Evolutionary conservation across 2,888 invertebrate species (phyloP), one percentile per base, ranked within the genome.

Genomic region (Eulithis testata): DNA sequence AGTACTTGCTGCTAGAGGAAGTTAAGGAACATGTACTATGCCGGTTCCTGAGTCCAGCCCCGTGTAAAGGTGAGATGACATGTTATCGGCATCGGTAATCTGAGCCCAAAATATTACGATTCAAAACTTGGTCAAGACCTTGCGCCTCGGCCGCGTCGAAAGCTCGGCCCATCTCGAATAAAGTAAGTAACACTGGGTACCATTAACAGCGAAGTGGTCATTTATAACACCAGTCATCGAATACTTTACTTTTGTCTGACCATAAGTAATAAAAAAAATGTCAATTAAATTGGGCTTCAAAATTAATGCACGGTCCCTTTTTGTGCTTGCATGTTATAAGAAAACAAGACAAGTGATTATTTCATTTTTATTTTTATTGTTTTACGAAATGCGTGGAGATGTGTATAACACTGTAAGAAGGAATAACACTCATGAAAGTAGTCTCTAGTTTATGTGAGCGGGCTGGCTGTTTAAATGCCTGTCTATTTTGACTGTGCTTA

Each of bases 21-120:
- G n/a, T n/a, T n/a, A 3, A 45, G 12, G 3, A n/a, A n/a, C 3
- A 11, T 40, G 0, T 3, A 9, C 11, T 11, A 8, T 4, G 49
- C 49, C 21, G 9, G 21, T 49, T 11, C 31, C 67, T 69, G 55
- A 87, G 63, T 89, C 66, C 87, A 71, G 68, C 82, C 83, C 91
- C 89, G 90, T 71, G 70, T 70, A 72, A 84, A 92, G 89, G 91
- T 90, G 92, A 91, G 91, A 92, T 90, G 91, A 89, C 84, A 80
- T 86, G 85, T 89, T 93, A 93, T 93, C 93, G 79, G 83, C 75
- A 76, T 73, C 79, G 85, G 93, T 93, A 93, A 93, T 93, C 93
- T 91, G 90, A 92, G 83, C 88, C 90, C 90, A 89, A 93, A 93
- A 92, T 93, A 93, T 93, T 93, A 93, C 90, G 90, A 92, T 90